Conservation (phyloP, 2,888 invertebrate genomes). For the Schrankia costaestrigalis region DNA sequence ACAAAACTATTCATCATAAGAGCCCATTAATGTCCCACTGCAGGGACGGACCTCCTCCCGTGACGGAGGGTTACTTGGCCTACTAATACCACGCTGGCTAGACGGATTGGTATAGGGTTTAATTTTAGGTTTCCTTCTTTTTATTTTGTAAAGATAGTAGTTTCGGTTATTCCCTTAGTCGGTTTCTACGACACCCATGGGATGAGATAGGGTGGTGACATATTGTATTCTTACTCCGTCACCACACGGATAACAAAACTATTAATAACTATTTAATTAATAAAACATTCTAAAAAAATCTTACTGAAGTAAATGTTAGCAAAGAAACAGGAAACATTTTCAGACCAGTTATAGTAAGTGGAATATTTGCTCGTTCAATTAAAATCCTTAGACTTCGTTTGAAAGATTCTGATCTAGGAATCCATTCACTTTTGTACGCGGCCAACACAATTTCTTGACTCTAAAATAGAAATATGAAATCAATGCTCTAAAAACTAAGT, state of each 20-base stretch:
- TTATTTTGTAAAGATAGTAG: too few species aligned
- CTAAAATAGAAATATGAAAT: constrained; percentile 31
- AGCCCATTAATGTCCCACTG: too few species aligned
- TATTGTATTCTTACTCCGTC: background rate
- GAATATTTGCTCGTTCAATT: constrained; percentile 45
- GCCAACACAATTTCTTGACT: constrained; percentile 47
- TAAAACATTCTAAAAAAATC: background rate
- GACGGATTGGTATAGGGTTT: too few species aligned
- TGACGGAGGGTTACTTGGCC: too few species aligned
- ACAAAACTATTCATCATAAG: too few species aligned
- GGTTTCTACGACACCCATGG: background rate
- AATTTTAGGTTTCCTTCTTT: too few species aligned
- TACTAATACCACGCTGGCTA: too few species aligned
- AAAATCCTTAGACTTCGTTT: constrained; percentile 50
- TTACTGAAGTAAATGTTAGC: constrained; percentile 52
- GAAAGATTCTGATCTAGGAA: constrained; percentile 45
- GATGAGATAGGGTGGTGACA: background rate
- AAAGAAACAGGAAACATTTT: constrained; percentile 56
- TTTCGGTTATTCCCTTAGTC: too few species aligned
- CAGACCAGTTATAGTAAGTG: constrained; percentile 46
- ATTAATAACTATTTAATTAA: background rate
- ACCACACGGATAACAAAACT: background rate
- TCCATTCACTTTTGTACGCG: constrained; percentile 58
- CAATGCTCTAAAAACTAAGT: background rate
- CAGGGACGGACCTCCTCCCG: too few species aligned